Percentiles rank a stretch among this genome's conserved stretches.
Evolutionary conservation across 1,140 invertebrate genomes (phyloP).

Genomic region (Pantala flavescens): DNA sequence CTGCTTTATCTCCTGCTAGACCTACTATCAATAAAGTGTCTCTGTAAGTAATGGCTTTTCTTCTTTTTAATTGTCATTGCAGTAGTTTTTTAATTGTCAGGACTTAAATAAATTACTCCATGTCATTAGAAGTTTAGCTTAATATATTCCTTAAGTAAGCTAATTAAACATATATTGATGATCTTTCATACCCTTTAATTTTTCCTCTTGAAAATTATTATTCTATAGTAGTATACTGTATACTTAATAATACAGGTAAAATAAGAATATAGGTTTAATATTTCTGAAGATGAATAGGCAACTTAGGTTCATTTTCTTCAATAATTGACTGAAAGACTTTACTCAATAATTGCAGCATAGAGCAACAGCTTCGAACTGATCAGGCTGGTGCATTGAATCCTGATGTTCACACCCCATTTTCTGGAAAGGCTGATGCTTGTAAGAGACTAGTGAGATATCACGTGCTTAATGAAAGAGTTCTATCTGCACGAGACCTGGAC

Average conservation of each 20-base stretch:
- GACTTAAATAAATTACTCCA: no score
- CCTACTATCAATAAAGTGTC: constrained; percentile 22
- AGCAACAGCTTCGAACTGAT: constrained; percentile 66
- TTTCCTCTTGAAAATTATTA: no score
- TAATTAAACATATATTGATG: no score
- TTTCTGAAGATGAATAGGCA: no score
- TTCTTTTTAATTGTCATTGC: background rate
- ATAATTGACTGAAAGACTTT: constrained; percentile 11
- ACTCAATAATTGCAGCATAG: constrained; percentile 41
- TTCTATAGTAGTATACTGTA: no score
- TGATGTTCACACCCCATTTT: constrained; percentile 65
- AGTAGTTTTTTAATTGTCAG: background rate
- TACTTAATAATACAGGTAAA: no score
- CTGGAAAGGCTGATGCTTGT: constrained; percentile 61
- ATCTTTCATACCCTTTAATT: no score
- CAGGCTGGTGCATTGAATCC: constrained; percentile 65
- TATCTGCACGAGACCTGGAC: constrained; percentile 51
- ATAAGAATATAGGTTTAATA: no score
- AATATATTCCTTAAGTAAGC: no score
- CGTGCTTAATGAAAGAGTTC: constrained; percentile 59
- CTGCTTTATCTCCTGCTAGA: constrained; percentile 19
- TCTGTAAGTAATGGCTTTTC: background rate
- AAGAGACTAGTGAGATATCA: constrained; percentile 72
- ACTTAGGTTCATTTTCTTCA: background rate
- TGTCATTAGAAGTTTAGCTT: no score